Conservation (phyloP, 2,797 vertebrate genomes). For the Rhodeus uyekii region DNA sequence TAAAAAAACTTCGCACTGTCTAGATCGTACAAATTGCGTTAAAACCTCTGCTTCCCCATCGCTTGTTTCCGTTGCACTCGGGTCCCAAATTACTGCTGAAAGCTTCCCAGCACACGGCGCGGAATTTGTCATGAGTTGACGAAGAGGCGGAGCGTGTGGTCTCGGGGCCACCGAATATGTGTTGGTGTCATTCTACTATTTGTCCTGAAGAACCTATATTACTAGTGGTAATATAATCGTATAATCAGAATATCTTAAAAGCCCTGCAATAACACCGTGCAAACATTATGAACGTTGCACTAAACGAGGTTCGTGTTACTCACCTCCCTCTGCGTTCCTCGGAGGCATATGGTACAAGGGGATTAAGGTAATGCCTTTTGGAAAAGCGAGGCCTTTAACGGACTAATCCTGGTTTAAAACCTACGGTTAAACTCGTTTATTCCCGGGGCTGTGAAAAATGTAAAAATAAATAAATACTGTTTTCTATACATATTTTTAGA, state of each 20-base stretch:
- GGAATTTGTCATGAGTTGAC: constrained; percentile 89
- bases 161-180: constrained; percentile 81
- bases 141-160: constrained; percentile 87
- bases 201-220: constrained; percentile 48
- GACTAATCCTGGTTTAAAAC: constrained; percentile 73
- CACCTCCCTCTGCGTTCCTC: constrained; percentile 51
- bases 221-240: not conserved
- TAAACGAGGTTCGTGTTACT: constrained; percentile 72
- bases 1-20: constrained; percentile 79
- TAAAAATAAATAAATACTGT: not conserved
- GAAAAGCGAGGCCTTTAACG: constrained; percentile 60
- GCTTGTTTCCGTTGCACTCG: constrained; percentile 84
- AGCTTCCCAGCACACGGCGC: constrained; percentile 86
- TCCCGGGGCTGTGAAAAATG: constrained; percentile 68
- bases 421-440: constrained; percentile 74
- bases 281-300: constrained; percentile 54
- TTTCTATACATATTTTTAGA: not conserved
- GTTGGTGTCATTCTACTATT: constrained; percentile 72
- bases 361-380: constrained; percentile 49
- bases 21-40: constrained; percentile 83
- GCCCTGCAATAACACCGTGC: not conserved
- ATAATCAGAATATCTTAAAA: not conserved
- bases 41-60: constrained; percentile 89
- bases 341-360: constrained; percentile 26
- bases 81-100: constrained; percentile 90